Evolutionary conservation across 2,113 vertebrate genomes (phyloP).

Genomic region (Meles meles): DNA sequence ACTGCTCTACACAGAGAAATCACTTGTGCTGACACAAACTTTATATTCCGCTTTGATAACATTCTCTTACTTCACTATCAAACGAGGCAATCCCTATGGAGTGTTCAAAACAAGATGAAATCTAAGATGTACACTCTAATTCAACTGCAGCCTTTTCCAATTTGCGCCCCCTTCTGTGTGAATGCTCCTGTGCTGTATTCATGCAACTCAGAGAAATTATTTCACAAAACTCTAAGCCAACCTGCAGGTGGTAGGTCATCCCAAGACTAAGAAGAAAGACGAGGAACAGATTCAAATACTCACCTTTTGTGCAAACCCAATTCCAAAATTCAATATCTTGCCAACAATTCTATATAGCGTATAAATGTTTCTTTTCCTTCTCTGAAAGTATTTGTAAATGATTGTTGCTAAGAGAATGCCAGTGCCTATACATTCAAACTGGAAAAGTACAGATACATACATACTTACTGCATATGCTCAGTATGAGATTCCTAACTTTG

Average conservation of each 20-base stretch:
- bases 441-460: not conserved
- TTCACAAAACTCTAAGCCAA: constrained; percentile 31
- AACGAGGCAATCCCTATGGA: not conserved
- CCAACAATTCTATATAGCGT: not conserved
- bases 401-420: not conserved
- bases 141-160: not conserved
- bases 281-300: not conserved
- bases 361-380: not conserved
- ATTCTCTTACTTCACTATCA: not conserved
- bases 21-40: not conserved
- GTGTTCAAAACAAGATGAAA: not conserved
- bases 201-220: not conserved
- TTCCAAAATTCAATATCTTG: not conserved
- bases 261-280: not conserved
- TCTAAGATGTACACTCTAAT: not conserved
- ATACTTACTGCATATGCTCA: not conserved
- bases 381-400: not conserved
- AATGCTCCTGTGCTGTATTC: not conserved
- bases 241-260: constrained; percentile 18
- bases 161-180: constrained; percentile 13
- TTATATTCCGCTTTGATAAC: not conserved
- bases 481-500: constrained; percentile 29
- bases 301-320: not conserved
- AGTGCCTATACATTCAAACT: not conserved
- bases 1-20: not conserved